Percentiles rank a stretch among this genome's conserved stretches.
These are phyloP conservation scores for Chloromyia formosa DNA, from an alignment of 2,888 invertebrate genomes.

Conservation along the genomic window DNA sequence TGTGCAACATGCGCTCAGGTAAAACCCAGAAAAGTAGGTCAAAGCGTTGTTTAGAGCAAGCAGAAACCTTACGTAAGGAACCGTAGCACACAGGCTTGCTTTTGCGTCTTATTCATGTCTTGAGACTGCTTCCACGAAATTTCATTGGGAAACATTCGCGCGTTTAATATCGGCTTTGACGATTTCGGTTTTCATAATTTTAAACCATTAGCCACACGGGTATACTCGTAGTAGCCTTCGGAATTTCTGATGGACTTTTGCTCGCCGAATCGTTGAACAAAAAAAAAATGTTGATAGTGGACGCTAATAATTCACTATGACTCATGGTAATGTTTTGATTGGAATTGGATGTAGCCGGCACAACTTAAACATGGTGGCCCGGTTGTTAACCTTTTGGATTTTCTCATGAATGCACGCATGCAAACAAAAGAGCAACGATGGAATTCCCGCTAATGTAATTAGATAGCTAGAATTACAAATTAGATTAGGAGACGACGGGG, in stretches of 20 bases:
- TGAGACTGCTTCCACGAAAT: conserved; percentile 33
- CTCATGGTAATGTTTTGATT: conserved; percentile 20
- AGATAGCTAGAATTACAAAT: too few species aligned
- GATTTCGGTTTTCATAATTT: not conserved
- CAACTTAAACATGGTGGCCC: not conserved
- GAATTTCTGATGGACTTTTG: conserved; percentile 31
- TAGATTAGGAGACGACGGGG: too few species aligned
- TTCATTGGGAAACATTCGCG: conserved; percentile 15
- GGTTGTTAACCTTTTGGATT: conserved; percentile 28
- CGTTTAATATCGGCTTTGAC: not conserved
- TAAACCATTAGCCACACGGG: not conserved
- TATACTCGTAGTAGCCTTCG: conserved; percentile 23
- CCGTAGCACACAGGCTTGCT: not conserved
- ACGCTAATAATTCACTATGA: not conserved
- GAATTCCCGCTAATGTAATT: conserved; percentile 1
- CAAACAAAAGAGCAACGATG: not conserved
- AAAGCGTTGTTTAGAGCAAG: conserved; percentile 17
- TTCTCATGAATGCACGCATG: not conserved
- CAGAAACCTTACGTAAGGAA: conserved; percentile 35
- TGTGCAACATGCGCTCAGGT: conserved; percentile 26
- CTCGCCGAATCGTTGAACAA: not conserved
- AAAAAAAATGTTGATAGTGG: conserved; percentile 6
- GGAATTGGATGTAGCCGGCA: not conserved
- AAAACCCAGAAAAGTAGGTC: conserved; percentile 41
- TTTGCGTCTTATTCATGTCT: conserved; percentile 15